Percentiles rank a stretch among this genome's conserved stretches.
Conservation (phyloP, 2,113 vertebrate genomes). For the Beaufortia kweichowensis region DNA sequence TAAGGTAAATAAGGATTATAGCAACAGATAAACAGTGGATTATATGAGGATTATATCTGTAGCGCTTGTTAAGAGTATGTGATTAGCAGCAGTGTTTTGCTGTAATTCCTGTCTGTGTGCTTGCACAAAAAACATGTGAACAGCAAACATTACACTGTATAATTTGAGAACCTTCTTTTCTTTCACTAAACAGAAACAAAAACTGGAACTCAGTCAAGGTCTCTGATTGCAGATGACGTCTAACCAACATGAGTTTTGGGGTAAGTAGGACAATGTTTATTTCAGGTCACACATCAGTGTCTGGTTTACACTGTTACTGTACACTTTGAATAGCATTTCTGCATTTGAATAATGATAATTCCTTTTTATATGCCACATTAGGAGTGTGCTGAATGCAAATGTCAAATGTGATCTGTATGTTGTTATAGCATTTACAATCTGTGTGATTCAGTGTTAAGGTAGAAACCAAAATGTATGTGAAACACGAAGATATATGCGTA, state of each 20-base stretch:
- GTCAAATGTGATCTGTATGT: background rate
- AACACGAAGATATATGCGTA: slow-evolving; percentile 53
- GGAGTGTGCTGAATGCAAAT: background rate
- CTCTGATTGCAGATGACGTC: slow-evolving; percentile 59
- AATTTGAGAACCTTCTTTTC: slow-evolving; percentile 72
- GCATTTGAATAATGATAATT: background rate
- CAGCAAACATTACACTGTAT: slow-evolving; percentile 60
- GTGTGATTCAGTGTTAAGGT: slow-evolving; percentile 58
- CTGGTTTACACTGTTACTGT: background rate
- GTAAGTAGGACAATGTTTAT: background rate
- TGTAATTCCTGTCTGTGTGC: slow-evolving; percentile 59
- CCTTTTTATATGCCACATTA: background rate
- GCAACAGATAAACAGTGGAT: background rate
- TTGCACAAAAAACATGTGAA: slow-evolving; percentile 39
- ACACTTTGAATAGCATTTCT: no score
- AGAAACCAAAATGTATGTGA: slow-evolving; percentile 67
- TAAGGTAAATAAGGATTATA: background rate
- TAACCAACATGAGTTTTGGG: slow-evolving; percentile 13
- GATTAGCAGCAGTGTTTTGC: background rate
- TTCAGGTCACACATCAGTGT: background rate
- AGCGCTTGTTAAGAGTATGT: background rate
- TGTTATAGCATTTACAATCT: slow-evolving; percentile 43
- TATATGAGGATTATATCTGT: background rate
- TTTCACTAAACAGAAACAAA: slow-evolving; percentile 64
- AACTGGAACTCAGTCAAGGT: slow-evolving; percentile 71